Evolutionary conservation across 2,113 vertebrate species (phyloP), one percentile per base, ranked within the genome.

Genomic region (Pipra filicauda): DNA sequence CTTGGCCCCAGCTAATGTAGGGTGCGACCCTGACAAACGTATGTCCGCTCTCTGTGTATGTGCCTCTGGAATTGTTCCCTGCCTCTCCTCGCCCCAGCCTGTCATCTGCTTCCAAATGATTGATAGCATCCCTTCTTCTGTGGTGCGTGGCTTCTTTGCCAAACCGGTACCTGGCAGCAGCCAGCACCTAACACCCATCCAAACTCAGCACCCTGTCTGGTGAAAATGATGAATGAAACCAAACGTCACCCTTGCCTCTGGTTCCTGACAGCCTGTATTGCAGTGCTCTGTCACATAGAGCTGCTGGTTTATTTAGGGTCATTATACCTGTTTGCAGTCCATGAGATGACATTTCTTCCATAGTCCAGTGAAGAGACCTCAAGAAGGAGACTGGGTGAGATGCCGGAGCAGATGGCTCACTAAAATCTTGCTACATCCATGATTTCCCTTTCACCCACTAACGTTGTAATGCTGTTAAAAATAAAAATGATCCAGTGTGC

Each of bases 401-500:
- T 75, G 41, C 54, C 0, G 0, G 76, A 89, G 76, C 80, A 92
- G 92, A 96, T 94, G 93, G 92, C 64, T 91, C 2, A 5, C 80
- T 85, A 48, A 94, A 92, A 81, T 95, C 93, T 88, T 92, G 77
- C 95, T 87, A 43, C 43, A 75, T 93, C 79, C 70, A 26, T 16
- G 1, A 87, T 80, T 96, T 97, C 88, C 91, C 91, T 93, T 94
- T 96, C 84, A 96, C 92, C 89, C 88, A 87, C 86, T 94, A 76
- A 41, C 0, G 2, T 80, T 89, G 86, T 93, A 92, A 91, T 95
- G 58, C 86, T 95, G 92, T 97, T 96, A 96, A 96, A 96, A 96
- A 96, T 96, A 96, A 95, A 96, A 57, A 89, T 91, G 93, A 97
- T 93, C 92, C 92, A 62, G 52, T 92, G 59, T 91, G 91, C 92